These are phyloP conservation scores for Tachina grossa DNA, from an alignment of 2,888 invertebrate genomes.

Conservation along the genomic window DNA sequence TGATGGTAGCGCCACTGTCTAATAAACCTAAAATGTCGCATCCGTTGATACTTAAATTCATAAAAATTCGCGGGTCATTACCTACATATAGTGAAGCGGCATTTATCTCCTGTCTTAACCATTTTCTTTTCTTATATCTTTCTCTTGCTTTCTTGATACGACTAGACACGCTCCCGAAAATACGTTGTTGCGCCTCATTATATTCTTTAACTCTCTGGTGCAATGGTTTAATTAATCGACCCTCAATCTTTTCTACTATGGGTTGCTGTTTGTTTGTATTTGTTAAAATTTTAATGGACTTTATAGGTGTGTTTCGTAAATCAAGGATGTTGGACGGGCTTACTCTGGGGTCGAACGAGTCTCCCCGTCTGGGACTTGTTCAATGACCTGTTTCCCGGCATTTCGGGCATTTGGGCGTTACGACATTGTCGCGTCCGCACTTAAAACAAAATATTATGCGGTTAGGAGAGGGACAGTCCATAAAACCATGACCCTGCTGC, in stretches of 20 bases:
- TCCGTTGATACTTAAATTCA: not conserved
- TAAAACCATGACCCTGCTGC: not conserved
- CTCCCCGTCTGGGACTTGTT: slow-evolving; percentile 28
- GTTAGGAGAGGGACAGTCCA: not conserved
- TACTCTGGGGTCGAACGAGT: slow-evolving; percentile 7
- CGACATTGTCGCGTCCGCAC: not conserved
- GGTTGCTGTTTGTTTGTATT: not conserved
- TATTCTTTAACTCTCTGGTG: not conserved
- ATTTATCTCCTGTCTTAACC: slow-evolving; percentile 3
- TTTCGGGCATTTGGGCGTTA: not conserved
- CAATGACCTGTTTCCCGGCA: slow-evolving; percentile 18
- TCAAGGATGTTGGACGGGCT: not conserved
- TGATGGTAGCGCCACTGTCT: slow-evolving; percentile 34
- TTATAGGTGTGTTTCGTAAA: no score
- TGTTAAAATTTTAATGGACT: not conserved
- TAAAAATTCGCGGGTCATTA: slow-evolving; percentile 6
- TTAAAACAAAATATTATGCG: not conserved
- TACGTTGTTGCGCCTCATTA: not conserved
- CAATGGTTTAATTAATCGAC: not conserved
- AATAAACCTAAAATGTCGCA: not conserved
- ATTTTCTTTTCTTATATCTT: slow-evolving; percentile 3
- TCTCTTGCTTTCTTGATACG: not conserved
- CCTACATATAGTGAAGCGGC: slow-evolving; percentile 14
- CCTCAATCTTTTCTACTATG: not conserved
- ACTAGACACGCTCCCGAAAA: not conserved